These are phyloP conservation scores for Ibidorhyncha struthersii DNA, from an alignment of 2,113 vertebrate genomes.

Conservation along the genomic window DNA sequence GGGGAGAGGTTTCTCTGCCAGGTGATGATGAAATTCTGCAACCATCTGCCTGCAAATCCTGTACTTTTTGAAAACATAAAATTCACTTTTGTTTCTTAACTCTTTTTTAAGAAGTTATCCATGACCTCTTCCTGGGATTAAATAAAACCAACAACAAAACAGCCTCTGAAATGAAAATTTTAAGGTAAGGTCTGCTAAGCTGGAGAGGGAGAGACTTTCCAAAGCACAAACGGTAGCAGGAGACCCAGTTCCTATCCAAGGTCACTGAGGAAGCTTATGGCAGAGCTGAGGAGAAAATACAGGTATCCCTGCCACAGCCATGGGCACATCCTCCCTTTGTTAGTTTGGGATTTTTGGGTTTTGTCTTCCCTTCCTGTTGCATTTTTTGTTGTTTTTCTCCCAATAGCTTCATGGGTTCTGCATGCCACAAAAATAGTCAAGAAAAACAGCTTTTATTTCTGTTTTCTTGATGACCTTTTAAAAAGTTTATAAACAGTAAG, in stretches of 20 bases:
- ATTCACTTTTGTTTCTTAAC: background rate
- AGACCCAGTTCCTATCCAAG: background rate
- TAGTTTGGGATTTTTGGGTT: background rate
- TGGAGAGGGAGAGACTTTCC: background rate
- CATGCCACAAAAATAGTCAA: background rate
- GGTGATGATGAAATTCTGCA: constrained; percentile 4
- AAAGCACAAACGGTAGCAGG: background rate
- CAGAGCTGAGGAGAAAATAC: background rate
- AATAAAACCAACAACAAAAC: background rate
- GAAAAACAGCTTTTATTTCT: background rate
- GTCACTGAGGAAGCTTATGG: background rate
- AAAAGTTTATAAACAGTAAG: constrained; percentile 20
- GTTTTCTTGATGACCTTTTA: constrained; percentile 19
- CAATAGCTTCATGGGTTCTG: background rate
- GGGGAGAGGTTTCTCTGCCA: background rate
- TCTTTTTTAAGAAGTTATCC: background rate
- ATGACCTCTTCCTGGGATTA: background rate
- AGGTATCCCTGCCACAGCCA: background rate
- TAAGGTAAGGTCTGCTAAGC: background rate
- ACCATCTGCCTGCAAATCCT: background rate
- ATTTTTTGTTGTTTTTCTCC: background rate
- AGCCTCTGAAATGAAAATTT: background rate
- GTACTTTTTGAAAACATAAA: background rate
- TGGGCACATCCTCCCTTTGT: background rate
- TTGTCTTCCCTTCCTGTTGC: background rate